These are phyloP conservation scores for Lutjanus erythropterus DNA, from an alignment of 2,113 vertebrate genomes.

Conservation along the genomic window DNA sequence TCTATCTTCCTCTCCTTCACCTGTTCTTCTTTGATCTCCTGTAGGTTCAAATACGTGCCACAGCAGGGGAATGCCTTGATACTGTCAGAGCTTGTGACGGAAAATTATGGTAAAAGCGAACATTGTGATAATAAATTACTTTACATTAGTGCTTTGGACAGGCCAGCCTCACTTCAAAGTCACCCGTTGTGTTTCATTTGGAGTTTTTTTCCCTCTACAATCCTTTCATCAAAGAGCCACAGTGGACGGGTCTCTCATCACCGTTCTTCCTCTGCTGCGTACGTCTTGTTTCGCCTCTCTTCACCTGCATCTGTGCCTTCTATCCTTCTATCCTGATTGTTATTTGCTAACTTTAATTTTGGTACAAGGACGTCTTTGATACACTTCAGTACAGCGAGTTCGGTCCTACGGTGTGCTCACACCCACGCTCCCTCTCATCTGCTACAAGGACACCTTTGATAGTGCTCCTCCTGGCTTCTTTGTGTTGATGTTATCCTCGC, in stretches of 20 bases:
- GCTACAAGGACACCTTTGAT: slow-evolving; percentile 39
- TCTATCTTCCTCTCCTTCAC: slow-evolving; percentile 15
- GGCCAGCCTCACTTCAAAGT: slow-evolving; percentile 59
- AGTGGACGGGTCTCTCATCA: neutral
- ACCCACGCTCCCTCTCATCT: neutral
- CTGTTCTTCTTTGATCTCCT: slow-evolving; percentile 39
- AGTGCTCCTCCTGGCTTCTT: neutral
- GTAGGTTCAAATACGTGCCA: neutral
- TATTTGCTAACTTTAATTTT: slow-evolving; percentile 21
- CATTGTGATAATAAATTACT: neutral
- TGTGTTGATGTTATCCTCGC: slow-evolving; percentile 11
- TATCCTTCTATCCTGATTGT: neutral
- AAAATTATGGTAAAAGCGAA: slow-evolving; percentile 35
- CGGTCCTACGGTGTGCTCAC: neutral
- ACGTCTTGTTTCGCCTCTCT: neutral
- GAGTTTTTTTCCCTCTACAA: neutral
- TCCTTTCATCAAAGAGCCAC: slow-evolving; percentile 34
- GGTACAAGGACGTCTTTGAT: slow-evolving; percentile 11
- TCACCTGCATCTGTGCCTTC: neutral
- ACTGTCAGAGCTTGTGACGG: slow-evolving; percentile 1
- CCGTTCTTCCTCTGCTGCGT: neutral
- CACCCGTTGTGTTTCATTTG: neutral
- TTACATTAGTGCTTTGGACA: slow-evolving; percentile 17
- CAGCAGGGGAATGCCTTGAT: slow-evolving; percentile 26
- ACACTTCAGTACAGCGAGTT: neutral